These are phyloP conservation scores for Chromoteleia sp. DNA, from an alignment of 2,888 invertebrate genomes.

Conservation along the genomic window DNA sequence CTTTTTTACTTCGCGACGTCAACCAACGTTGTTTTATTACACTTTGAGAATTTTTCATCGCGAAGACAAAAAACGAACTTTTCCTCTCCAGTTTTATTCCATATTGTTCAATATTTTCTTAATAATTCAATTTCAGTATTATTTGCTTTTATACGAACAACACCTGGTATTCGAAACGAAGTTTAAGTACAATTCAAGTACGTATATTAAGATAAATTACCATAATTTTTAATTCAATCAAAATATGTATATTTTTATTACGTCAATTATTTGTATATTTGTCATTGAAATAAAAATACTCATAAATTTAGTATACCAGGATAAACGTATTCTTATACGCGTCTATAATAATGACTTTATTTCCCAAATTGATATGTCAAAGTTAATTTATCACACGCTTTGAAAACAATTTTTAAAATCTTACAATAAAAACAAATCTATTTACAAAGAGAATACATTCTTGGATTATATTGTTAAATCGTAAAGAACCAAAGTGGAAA, in stretches of 20 bases:
- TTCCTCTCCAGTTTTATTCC: neutral
- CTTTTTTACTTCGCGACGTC: conserved; percentile 38
- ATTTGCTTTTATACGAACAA: too few species aligned
- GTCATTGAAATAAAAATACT: neutral
- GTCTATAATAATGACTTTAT: conserved; percentile 19
- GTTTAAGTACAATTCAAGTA: too few species aligned
- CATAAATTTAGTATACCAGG: neutral
- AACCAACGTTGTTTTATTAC: conserved; percentile 34
- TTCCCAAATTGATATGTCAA: conserved; percentile 30
- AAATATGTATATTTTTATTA: too few species aligned
- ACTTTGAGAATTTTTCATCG: conserved; percentile 10
- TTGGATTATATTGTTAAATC: conserved; percentile 16
- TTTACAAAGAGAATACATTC: conserved; percentile 19
- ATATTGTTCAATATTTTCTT: neutral
- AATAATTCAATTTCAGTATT: too few species aligned
- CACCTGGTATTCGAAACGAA: too few species aligned
- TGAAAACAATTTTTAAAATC: conserved; percentile 24
- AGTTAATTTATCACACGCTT: conserved; percentile 20
- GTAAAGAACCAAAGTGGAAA: conserved; percentile 25
- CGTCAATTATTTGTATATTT: too few species aligned
- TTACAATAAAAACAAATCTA: conserved; percentile 18
- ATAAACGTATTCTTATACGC: neutral
- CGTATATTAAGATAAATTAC: too few species aligned
- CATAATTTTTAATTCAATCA: too few species aligned
- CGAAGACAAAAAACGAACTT: neutral